Evolutionary conservation across 1,140 invertebrate genomes (phyloP).

Genomic region (Phymastichus coffea): DNA sequence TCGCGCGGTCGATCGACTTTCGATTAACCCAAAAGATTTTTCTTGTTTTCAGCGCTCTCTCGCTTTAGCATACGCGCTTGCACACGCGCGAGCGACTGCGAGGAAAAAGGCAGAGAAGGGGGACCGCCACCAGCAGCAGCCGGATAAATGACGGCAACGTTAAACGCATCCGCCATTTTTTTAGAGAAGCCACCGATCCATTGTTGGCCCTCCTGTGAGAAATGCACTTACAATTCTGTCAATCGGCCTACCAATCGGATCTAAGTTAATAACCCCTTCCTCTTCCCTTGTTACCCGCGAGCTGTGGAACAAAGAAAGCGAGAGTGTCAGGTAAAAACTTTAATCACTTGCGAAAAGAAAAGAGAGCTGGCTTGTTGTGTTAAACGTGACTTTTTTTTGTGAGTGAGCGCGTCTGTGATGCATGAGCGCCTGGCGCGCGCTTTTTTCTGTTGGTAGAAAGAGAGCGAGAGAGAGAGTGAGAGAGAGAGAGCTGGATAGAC

Average conservation of each 20-base stretch:
- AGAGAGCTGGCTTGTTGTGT: neutral
- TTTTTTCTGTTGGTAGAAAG: no score
- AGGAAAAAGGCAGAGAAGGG: neutral
- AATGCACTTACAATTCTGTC: slow-evolving; percentile 24
- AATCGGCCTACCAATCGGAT: slow-evolving; percentile 6
- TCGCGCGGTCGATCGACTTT: slow-evolving; percentile 44
- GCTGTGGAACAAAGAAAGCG: no score
- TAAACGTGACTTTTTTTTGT: slow-evolving; percentile 6
- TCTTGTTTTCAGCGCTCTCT: slow-evolving; percentile 27
- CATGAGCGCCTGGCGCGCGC: no score
- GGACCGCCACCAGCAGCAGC: neutral
- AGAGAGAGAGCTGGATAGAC: no score
- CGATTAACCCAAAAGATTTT: slow-evolving; percentile 45
- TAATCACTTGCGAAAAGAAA: no score
- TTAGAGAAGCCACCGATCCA: neutral
- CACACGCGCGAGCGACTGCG: neutral
- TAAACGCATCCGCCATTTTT: slow-evolving; percentile 22
- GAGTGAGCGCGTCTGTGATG: no score
- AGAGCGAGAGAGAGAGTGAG: no score
- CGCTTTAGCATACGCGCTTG: neutral
- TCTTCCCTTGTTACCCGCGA: neutral
- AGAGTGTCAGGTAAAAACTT: neutral
- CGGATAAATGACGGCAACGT: slow-evolving; percentile 8
- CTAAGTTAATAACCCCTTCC: slow-evolving; percentile 16
- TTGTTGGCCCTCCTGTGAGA: slow-evolving; percentile 11